Evolutionary conservation across 2,888 invertebrate species (phyloP), one percentile per base, ranked within the genome.

Genomic region (Lasioglossum calceatum): DNA sequence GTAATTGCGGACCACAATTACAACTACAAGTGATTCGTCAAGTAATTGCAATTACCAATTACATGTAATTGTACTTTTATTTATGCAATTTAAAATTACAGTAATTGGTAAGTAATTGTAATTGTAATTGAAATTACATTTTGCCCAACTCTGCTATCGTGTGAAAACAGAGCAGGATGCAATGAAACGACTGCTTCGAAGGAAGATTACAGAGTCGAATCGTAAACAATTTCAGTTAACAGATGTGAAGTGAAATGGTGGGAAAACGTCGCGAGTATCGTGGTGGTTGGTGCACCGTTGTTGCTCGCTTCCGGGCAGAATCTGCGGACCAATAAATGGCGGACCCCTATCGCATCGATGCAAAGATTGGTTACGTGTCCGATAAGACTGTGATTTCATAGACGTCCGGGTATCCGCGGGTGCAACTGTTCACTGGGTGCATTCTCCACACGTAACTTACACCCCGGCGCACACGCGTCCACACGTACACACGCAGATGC

Each of bases 341-440:
- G 32, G 32, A 19, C 36, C 58, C 19, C 44, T 83, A 50, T 58
- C 61, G 27, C 32, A 23, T 39, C 10, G 72, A 54, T 50, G 36
- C 73, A 61, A 74, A n/a, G 44, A 19, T 76, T 39, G 70, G 54
- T 47, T 58, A 12, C 19, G 71, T n/a, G 8, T 23, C 79, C 50
- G 85, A 73, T 73, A 85, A 84, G 76, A n/a, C 39, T 50, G 70
- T 58, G 58, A 85, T 85, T 73, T 70, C 72, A 58, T 58, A 27
- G 12, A 73, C 67, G 67, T 58, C 39, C 39, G 10, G 85, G 36
- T 8, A 64, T 64, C 36, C 70, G 16, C 27, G 64, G 32, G 14
- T 64, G 71, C 19, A 67, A 84, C 77, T 78, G 67, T 79, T 42
- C 50, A 54, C 32, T 14, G 44, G 72, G 70, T 77, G 85, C 79